Evolutionary conservation across 2,888 invertebrate species (phyloP), one percentile per base, ranked within the genome.

Genomic region (Zele albiditarsus): DNA sequence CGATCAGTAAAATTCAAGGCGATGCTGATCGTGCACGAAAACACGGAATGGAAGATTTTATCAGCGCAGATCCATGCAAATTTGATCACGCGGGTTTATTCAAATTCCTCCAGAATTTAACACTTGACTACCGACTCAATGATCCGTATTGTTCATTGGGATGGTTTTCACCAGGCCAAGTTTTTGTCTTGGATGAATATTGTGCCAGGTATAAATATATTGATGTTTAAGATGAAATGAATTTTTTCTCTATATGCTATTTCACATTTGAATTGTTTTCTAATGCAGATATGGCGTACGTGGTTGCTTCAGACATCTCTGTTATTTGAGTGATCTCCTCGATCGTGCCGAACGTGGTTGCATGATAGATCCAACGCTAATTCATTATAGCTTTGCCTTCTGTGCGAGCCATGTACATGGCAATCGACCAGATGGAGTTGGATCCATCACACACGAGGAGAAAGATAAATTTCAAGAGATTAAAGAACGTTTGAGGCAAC

Each of bases 341-440:
- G 98, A 98, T 88, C 93, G 97, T 79, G 97, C 98, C 0, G 98
- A 99, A 90, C 96, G 97, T 85, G 95, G 95, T 58, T 93, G 96
- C 83, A 97, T 99, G 92, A 98, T 99, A 78, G 99, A 99, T 91
- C 99, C 99, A 0, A 99, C 98, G 0, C 92, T 99, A 78, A 98
- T 99, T 89, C 99, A 99, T 91, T 99, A 97, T 91, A 98, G 98
- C 86, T 99, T 99, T 91, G 99, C 99, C 63, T 99, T 98, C 91
- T 99, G 99, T 91, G 99, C 99, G 72, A 98, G 97, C 84, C 99
- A 99, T 90, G 99, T 99, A 12, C 98, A 99, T 89, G 99, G 99
- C 80, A 99, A 99, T 92, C 98, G 98, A 91, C 98, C 99, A 78
- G 99, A 99, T 91, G 98, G 99, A 71, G 97, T 99, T 82, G 99